Percentiles rank a stretch among this genome's conserved stretches.
Evolutionary conservation across 2,797 vertebrate species (phyloP).

Genomic region (Anguilla anguilla): DNA sequence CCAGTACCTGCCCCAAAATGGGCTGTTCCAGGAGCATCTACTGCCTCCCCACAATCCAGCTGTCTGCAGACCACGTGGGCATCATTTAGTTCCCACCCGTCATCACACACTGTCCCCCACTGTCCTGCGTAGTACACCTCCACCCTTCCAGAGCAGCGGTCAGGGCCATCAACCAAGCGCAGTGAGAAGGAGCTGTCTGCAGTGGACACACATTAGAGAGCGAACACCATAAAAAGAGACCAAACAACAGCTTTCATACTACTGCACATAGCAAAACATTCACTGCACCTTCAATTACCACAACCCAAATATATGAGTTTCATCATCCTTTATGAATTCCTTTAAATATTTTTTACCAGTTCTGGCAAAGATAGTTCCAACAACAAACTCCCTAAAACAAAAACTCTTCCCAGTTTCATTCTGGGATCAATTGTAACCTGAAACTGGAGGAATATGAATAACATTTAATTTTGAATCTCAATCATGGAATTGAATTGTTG

Average conservation of each 20-base stretch:
- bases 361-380: no score
- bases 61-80: constrained; percentile 60
- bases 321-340: no score
- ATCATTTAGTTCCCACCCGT: constrained; percentile 45
- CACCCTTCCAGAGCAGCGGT: constrained; percentile 60
- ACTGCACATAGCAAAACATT: not conserved
- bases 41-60: constrained; percentile 53
- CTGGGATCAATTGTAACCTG: no score
- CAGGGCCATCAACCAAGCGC: constrained; percentile 54
- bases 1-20: not conserved
- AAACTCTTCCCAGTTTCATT: no score
- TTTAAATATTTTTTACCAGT: no score
- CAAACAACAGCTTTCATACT: not conserved
- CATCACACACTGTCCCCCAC: constrained; percentile 60
- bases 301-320: not conserved
- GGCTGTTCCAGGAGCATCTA: fast-evolving
- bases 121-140: constrained; percentile 39
- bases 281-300: not conserved
- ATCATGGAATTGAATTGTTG: no score
- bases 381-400: no score
- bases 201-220: not conserved
- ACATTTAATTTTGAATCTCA: no score
- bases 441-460: no score
- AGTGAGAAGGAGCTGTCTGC: not conserved
- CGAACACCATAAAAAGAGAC: not conserved